A percentile compares a stretch with the other conserved stretches of the same genome.
Conservation (phyloP, 2,113 vertebrate genomes). For the Pristiophorus japonicus region DNA sequence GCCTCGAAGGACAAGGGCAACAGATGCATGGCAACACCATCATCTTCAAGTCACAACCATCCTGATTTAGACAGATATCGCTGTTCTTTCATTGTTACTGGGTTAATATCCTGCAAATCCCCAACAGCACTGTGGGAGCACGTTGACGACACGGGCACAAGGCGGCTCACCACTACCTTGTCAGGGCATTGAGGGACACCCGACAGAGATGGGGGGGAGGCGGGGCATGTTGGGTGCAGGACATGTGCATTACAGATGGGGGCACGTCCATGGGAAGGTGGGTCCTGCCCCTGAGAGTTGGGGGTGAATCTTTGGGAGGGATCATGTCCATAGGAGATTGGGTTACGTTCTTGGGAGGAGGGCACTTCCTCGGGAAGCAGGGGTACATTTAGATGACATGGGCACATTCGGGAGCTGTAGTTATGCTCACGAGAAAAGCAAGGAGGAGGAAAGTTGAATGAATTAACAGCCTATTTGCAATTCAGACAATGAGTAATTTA, state of each 20-base stretch:
- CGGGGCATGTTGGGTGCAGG: neutral
- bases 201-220: neutral
- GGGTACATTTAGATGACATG: too few relatives aligned
- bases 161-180: neutral
- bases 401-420: neutral
- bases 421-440: neutral
- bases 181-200: too few relatives aligned
- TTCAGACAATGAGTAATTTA: neutral
- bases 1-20: neutral
- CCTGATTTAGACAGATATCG: neutral
- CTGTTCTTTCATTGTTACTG: neutral
- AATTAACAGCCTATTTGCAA: neutral
- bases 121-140: neutral
- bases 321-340: too few relatives aligned
- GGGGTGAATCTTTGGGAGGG: neutral
- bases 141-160: neutral
- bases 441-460: neutral
- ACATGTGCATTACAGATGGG: neutral
- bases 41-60: neutral
- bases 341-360: neutral
- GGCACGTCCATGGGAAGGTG: neutral
- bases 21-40: neutral
- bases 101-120: neutral
- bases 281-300: neutral
- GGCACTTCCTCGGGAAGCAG: too few relatives aligned